phyloP scores from a whole-genome alignment of 2,113 vertebrate species.

The Globicephala melas region DNA sequence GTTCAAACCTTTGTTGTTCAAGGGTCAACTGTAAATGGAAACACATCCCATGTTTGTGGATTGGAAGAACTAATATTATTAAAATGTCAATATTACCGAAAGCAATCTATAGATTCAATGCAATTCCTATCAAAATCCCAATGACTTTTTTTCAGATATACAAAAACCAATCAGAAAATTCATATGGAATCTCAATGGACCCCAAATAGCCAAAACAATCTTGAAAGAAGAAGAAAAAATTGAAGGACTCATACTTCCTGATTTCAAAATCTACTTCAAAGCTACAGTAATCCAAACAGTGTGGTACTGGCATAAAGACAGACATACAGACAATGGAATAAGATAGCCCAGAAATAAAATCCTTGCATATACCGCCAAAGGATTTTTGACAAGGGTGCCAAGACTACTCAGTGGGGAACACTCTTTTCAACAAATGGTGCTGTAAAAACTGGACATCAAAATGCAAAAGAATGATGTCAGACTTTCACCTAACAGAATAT shows the following conservation, averaged over 20 bases:
- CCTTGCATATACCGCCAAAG: neutral
- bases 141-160: too few relatives aligned
- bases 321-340: neutral
- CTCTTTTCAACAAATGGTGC: neutral
- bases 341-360: neutral
- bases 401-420: neutral
- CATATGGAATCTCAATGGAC: neutral
- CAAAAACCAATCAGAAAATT: neutral
- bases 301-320: neutral
- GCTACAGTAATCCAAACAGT: neutral
- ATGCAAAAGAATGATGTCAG: neutral
- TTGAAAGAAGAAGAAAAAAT: neutral
- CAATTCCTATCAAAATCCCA: too few relatives aligned
- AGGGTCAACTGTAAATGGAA: neutral
- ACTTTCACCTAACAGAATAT: neutral
- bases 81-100: neutral
- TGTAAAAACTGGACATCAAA: neutral
- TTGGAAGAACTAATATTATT: neutral
- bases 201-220: neutral
- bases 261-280: neutral
- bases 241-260: neutral
- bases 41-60: neutral
- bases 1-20: too few relatives aligned
- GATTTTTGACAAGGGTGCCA: neutral
- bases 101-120: too few relatives aligned